These are phyloP conservation scores for Pseudomyrmex flavicornis DNA, from an alignment of 1,140 invertebrate genomes.

Conservation along the genomic window DNA sequence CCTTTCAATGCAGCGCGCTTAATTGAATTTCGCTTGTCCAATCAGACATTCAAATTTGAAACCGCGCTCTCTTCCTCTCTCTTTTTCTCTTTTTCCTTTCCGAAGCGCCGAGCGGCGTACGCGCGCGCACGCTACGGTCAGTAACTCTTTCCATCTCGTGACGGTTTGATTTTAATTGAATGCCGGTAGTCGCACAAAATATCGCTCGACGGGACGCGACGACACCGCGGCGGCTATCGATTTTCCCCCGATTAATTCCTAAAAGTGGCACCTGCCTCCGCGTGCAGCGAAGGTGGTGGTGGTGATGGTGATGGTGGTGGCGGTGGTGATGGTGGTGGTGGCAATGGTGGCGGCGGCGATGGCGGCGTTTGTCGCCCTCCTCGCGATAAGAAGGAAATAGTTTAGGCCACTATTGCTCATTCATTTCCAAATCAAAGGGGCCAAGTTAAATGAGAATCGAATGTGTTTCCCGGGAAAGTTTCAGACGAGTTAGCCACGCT, in stretches of 20 bases:
- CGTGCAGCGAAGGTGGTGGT: background rate
- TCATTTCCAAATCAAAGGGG: conserved; percentile 66
- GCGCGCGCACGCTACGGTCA: conserved; percentile 50
- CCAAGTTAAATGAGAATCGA: conserved; percentile 63
- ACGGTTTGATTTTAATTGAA: conserved; percentile 75
- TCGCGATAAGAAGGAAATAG: conserved; percentile 56
- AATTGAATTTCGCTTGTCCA: conserved; percentile 79
- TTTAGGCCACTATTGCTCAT: conserved; percentile 62
- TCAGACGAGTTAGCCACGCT: conserved; percentile 57
- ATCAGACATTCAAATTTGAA: conserved; percentile 81
- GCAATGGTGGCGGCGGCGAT: background rate
- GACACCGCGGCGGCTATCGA: conserved; percentile 51
- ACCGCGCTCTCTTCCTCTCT: conserved; percentile 6
- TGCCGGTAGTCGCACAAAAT: conserved; percentile 64
- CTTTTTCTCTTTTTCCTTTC: background rate
- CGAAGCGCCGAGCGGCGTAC: conserved; percentile 27
- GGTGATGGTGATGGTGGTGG: too few relatives aligned
- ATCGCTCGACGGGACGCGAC: conserved; percentile 47
- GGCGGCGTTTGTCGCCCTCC: conserved; percentile 18
- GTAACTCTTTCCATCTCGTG: conserved; percentile 73
- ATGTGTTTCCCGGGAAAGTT: conserved; percentile 53
- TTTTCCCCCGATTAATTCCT: conserved; percentile 64
- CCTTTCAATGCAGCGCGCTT: conserved; percentile 63
- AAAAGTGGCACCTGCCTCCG: conserved; percentile 45
- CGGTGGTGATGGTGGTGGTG: too few relatives aligned